Percentiles rank a stretch among this genome's conserved stretches.
These are phyloP conservation scores for Metallyticus violacea DNA, from an alignment of 2,888 invertebrate species.

Conservation along the genomic window DNA sequence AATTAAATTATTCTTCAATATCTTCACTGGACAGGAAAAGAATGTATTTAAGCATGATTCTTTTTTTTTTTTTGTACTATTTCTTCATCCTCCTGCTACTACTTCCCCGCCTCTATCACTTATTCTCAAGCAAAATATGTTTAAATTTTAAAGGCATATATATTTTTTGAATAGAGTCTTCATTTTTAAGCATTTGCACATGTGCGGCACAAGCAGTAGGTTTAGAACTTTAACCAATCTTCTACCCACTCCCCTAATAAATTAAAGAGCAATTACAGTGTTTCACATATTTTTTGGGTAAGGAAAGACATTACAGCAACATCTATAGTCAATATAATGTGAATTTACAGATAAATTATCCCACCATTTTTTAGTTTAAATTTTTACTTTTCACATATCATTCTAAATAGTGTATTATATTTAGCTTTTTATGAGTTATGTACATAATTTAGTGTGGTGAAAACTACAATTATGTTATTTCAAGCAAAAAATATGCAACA, in stretches of 20 bases:
- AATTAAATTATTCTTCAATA: neutral
- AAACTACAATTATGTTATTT: neutral
- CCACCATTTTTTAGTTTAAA: too few relatives aligned
- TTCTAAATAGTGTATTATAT: neutral
- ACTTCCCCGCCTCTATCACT: neutral
- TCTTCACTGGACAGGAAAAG: neutral
- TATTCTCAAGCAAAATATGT: neutral
- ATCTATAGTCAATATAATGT: neutral
- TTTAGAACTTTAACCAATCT: too few relatives aligned
- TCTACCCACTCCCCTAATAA: neutral
- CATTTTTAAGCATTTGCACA: neutral
- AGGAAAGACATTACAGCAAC: neutral
- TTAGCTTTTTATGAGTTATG: neutral
- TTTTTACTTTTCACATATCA: neutral
- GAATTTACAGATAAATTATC: neutral
- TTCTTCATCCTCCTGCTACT: neutral
- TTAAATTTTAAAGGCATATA: neutral
- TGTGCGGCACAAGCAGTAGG: neutral
- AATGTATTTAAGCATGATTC: neutral
- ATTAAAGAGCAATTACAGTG: neutral
- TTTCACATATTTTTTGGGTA: neutral
- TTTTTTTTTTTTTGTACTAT: neutral
- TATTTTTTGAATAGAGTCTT: neutral
- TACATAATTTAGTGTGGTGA: neutral
- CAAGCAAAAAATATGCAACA: too few relatives aligned